Evolutionary conservation across 2,113 vertebrate genomes (phyloP).

Genomic region (Scophthalmus maximus): DNA sequence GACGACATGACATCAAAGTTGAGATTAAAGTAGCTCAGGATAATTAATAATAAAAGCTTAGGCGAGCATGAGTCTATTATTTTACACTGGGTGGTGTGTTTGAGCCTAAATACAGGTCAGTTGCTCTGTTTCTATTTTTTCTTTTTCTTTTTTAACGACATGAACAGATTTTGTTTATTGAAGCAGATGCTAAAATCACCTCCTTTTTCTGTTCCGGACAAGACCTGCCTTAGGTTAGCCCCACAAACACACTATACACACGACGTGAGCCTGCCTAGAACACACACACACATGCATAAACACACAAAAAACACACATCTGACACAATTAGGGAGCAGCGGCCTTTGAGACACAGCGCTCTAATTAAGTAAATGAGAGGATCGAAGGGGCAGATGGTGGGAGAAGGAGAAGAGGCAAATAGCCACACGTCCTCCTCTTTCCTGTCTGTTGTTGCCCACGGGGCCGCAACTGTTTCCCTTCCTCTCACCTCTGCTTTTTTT

Average conservation of each 20-base stretch:
- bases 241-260: background rate
- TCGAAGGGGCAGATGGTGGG: constrained; percentile 64
- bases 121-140: background rate
- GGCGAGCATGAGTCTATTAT: background rate
- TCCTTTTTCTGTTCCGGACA: constrained; percentile 40
- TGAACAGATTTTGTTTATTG: constrained; percentile 38
- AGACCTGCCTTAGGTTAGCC: constrained; percentile 45
- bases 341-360: constrained; percentile 44
- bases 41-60: constrained; percentile 52
- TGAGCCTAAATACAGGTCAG: constrained; percentile 40
- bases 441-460: constrained; percentile 38
- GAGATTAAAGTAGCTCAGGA: constrained; percentile 10
- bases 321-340: constrained; percentile 47
- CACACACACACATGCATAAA: background rate
- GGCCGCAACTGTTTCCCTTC: constrained; percentile 56
- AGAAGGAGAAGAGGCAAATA: constrained; percentile 49
- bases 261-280: no score
- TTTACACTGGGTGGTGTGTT: background rate
- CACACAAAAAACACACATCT: constrained; percentile 1
- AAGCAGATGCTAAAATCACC: constrained; percentile 38
- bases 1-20: no score
- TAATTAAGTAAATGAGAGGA: constrained; percentile 75
- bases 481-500: constrained; percentile 41
- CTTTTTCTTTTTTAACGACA: no score
- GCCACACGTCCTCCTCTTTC: constrained; percentile 45